A percentile compares a stretch with the other conserved stretches of the same genome.
These are phyloP conservation scores for Kuschelorhynchus macadamiae DNA, from an alignment of 2,888 invertebrate genomes.

Conservation along the genomic window DNA sequence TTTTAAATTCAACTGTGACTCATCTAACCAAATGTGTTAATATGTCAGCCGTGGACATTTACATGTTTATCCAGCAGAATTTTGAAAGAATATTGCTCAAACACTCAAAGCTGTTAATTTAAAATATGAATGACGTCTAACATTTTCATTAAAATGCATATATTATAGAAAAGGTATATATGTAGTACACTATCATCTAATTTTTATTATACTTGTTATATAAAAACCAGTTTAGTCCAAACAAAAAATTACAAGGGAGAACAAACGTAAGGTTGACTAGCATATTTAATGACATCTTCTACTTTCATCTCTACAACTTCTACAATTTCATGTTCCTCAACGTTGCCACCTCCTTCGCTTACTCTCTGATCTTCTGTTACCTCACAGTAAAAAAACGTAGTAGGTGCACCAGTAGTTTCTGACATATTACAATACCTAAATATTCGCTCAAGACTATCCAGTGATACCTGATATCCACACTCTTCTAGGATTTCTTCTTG, in stretches of 20 bases:
- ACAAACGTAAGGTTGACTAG: slow-evolving; percentile 71
- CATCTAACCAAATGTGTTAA: too few species aligned
- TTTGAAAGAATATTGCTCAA: too few species aligned
- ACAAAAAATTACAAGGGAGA: slow-evolving; percentile 83
- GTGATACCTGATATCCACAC: slow-evolving; percentile 88
- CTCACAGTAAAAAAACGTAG: slow-evolving; percentile 89
- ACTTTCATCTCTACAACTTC: slow-evolving; percentile 88
- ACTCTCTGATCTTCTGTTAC: slow-evolving; percentile 85
- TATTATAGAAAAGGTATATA: too few species aligned
- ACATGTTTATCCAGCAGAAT: too few species aligned
- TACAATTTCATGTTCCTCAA: slow-evolving; percentile 90
- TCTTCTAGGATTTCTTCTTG: slow-evolving; percentile 91
- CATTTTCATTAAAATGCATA: too few species aligned
- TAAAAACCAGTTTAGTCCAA: slow-evolving; percentile 84
- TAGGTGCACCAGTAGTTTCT: slow-evolving; percentile 81
- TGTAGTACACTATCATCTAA: too few species aligned
- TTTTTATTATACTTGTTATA: slow-evolving; percentile 44
- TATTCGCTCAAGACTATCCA: slow-evolving; percentile 74
- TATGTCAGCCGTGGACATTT: too few species aligned
- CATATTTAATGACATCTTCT: slow-evolving; percentile 75
- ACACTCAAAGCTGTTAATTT: too few species aligned
- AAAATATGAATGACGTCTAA: too few species aligned
- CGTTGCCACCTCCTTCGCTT: slow-evolving; percentile 83
- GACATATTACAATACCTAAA: slow-evolving; percentile 81
- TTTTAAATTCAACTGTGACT: too few species aligned